Conservation (phyloP, 2,888 invertebrate species). For the Branchipolynoe longqiensis region DNA sequence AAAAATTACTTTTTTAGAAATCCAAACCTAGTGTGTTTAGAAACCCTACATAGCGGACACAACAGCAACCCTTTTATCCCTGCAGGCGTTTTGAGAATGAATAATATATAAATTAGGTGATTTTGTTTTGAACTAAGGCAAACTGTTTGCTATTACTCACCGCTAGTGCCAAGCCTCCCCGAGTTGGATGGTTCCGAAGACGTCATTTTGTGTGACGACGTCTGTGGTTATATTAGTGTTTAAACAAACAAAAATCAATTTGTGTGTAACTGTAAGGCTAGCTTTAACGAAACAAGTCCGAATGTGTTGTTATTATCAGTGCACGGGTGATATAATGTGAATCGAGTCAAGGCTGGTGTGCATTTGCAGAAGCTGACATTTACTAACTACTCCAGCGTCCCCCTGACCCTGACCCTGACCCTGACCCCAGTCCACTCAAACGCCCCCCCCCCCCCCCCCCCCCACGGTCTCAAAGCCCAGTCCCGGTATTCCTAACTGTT, state of each 20-base stretch:
- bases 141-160: slow-evolving; percentile 6
- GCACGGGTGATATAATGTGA: slow-evolving; percentile 28
- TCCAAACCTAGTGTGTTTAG: not conserved
- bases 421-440: not conserved
- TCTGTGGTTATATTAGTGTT: not conserved
- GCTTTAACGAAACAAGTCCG: not conserved
- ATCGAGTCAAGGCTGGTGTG: slow-evolving; percentile 47
- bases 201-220: not conserved
- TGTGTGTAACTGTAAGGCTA: slow-evolving; percentile 27
- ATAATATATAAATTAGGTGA: too few relatives aligned
- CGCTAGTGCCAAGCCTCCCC: slow-evolving; percentile 18
- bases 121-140: slow-evolving; percentile 13
- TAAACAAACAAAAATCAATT: too few relatives aligned
- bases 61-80: too few relatives aligned
- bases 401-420: not conserved
- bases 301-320: slow-evolving; percentile 9
- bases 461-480: not conserved
- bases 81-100: too few relatives aligned
- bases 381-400: not conserved
- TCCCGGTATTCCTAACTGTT: too few relatives aligned
- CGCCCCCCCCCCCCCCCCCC: too few relatives aligned
- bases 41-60: too few relatives aligned
- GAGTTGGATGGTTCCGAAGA: too few relatives aligned
- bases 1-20: not conserved
- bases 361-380: slow-evolving; percentile 41